phyloP scores from a whole-genome alignment of 2,797 vertebrate genomes.

The Spheniscus humboldti region DNA sequence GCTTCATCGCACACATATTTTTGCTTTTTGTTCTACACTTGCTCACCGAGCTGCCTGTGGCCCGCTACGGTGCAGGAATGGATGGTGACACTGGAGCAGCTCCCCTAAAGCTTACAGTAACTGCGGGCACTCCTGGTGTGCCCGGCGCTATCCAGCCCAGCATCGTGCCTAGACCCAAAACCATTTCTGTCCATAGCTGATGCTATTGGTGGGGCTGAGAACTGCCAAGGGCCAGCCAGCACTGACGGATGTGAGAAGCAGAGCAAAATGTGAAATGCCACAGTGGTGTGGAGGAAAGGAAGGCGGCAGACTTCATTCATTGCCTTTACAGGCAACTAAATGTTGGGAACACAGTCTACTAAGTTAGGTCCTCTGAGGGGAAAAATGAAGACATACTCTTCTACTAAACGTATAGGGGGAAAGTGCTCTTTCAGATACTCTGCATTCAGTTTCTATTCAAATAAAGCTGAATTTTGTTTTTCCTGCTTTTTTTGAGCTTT shows the following conservation, averaged over 20 bases:
- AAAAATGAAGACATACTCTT: neutral
- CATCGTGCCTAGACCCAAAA: neutral
- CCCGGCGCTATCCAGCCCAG: neutral
- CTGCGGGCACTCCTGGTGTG: neutral
- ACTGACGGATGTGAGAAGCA: neutral
- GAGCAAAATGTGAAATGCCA: neutral
- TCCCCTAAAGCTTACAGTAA: neutral
- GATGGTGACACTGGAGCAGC: neutral
- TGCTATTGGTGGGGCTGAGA: neutral
- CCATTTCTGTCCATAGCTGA: neutral
- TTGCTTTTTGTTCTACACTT: neutral
- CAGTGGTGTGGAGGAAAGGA: neutral
- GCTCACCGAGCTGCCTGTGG: neutral
- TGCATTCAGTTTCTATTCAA: neutral
- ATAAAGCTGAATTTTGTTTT: neutral
- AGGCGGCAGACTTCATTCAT: rapidly evolving
- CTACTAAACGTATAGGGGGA: neutral
- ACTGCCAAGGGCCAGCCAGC: neutral
- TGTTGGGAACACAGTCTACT: neutral
- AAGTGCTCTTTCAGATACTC: neutral
- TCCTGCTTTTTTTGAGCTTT: rapidly evolving
- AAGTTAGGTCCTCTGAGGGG: neutral
- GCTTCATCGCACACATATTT: neutral
- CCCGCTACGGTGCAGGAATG: neutral
- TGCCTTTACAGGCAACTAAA: neutral